Evolutionary conservation across 2,888 invertebrate species (phyloP), one percentile per base, ranked within the genome.

Genomic region (Morpho achilles): DNA sequence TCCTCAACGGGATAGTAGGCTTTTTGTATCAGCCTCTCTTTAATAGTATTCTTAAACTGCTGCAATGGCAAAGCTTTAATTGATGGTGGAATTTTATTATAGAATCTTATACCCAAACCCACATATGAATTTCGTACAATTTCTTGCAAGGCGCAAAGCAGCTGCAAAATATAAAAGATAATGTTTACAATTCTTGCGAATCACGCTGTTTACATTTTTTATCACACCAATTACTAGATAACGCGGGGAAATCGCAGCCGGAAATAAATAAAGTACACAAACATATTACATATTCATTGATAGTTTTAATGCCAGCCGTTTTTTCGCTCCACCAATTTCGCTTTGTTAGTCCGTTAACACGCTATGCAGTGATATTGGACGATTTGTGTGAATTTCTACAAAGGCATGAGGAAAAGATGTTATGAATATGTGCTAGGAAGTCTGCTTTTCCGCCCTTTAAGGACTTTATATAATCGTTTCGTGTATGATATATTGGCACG

Each of bases 251-350:
- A 53, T 9, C 22, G 8, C 7, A 52, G 46, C 46, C 53, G 61
- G 61, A 61, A 61, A 58, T 39, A 39, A 42, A 56, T 8, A 50
- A 45, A 51, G 32, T 2, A 32, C 1, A 32, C 32, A 32, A 32
- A 32, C 32, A 32, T 32, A 57, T 50, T 53, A 60, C 48, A 41
- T 54, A 59, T 55, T 62, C 56, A 53, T 48, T 47, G 53, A 64
- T 53, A 56, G 56, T 61, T 58, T 61, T 54, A 56, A 60, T 55
- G 56, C 54, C 49, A 39, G 61, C 46, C 55, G 60, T 65, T 65
- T 65, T 62, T 57, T 64, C 65, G 65, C 64, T 53, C 52, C 53
- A 47, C 54, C 49, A 8, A 32, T 62, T 60, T 58, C 41, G n/a
- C 45, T 16, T 41, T 8, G 1, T 51, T 8, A 32, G 32, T 32